Percentiles rank a stretch among this genome's conserved stretches.
These are phyloP conservation scores for Galaxea fascicularis DNA, from an alignment of 92 coral and sea anemone genomes.

Conservation along the genomic window DNA sequence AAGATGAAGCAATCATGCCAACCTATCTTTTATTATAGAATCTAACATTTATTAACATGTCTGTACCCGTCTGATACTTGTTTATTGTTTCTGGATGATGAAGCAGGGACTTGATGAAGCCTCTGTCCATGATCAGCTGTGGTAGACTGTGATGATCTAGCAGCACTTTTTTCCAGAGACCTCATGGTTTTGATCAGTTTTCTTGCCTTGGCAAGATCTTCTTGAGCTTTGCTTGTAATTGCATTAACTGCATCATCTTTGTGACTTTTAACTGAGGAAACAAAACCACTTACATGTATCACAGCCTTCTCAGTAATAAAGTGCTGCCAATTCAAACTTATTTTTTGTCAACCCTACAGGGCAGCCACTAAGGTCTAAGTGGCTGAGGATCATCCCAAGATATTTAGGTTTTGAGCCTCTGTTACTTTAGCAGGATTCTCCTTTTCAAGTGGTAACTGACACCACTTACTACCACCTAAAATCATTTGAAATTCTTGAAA, in stretches of 20 bases:
- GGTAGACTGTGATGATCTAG: conserved; percentile 48
- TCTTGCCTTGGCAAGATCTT: conserved; percentile 84
- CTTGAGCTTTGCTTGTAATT: conserved; percentile 57
- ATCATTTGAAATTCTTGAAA: no score
- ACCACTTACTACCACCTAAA: no score
- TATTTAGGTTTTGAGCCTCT: no score
- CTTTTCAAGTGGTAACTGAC: no score
- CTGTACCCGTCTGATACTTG: conserved; percentile 15
- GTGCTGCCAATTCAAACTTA: no score
- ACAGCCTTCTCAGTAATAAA: conserved; percentile 21
- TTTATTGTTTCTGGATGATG: conserved; percentile 9
- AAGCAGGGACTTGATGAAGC: conserved; percentile 78
- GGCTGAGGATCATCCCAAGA: no score
- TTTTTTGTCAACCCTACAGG: no score
- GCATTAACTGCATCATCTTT: not conserved
- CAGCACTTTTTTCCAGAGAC: conserved; percentile 71
- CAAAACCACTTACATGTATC: conserved; percentile 4
- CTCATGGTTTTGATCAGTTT: conserved; percentile 80
- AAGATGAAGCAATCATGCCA: not conserved
- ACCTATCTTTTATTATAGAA: not conserved
- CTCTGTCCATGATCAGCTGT: conserved; percentile 61
- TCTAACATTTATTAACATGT: not conserved
- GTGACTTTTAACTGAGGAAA: not conserved
- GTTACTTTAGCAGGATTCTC: no score
- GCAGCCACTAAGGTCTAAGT: no score